Conservation (phyloP, 2,797 vertebrate genomes). For the Rachycentron canadum region DNA sequence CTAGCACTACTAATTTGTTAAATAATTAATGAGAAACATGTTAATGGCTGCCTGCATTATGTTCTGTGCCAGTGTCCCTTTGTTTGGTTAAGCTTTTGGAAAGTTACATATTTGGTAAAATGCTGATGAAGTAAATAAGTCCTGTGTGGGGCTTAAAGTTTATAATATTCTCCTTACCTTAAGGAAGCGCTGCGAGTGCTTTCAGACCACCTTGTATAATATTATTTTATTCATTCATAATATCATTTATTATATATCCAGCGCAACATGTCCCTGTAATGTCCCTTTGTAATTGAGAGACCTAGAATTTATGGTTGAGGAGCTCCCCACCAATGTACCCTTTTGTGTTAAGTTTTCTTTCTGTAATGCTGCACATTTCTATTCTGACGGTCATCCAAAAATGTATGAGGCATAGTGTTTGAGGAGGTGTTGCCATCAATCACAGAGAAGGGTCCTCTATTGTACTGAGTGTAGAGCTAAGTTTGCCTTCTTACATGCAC, state of each 20-base stretch:
- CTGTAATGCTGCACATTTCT: slow-evolving; percentile 13
- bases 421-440: slow-evolving; percentile 25
- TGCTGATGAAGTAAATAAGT: not conserved
- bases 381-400: slow-evolving; percentile 14
- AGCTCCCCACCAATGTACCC: not conserved
- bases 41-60: not conserved
- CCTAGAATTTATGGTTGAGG: not conserved
- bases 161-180: not conserved
- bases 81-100: too few relatives aligned
- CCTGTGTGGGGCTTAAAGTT: not conserved
- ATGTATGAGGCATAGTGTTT: slow-evolving; percentile 4
- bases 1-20: not conserved
- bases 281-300: not conserved
- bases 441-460: slow-evolving; percentile 3
- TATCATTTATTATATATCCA: too few relatives aligned
- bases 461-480: not conserved
- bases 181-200: not conserved
- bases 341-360: slow-evolving; percentile 1
- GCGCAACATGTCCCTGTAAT: not conserved
- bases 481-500: slow-evolving; percentile 7
- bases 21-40: not conserved
- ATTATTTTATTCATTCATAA: too few relatives aligned
- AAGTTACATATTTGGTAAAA: too few relatives aligned
- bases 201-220: too few relatives aligned
- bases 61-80: not conserved